Evolutionary conservation across 2,888 invertebrate species (phyloP), one percentile per base, ranked within the genome.

Genomic region (Idaea biselata): DNA sequence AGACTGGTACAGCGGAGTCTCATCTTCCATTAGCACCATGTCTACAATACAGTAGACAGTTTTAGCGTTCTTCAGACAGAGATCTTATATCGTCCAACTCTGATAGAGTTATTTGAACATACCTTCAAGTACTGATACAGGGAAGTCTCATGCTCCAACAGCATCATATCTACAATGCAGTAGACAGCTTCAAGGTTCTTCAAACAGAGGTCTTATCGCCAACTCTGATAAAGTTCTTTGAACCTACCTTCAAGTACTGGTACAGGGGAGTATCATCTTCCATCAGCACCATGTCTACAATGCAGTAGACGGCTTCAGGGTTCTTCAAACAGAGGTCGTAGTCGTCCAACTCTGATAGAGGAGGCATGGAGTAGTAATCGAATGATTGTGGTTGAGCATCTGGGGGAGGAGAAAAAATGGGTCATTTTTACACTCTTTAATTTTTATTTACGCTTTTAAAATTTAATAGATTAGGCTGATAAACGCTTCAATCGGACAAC

Each of bases 31-130:
- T 11, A 92, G 73, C 57, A 83, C 86, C 75, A 92, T 78, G 68
- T 92, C 91, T 60, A 85, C 86, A 18, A 92, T 91, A 65, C 91
- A 92, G 79, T 92, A 92, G 70, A 92, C 85, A 0, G 91, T 83
- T 1, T 83, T 84, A 58, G 90, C 5, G 6, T 33, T 33, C 14
- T 33, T 33, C 33, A 33, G 33, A 11, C 14, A 33, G 33, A 11
- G 7, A 7, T 33, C 8, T 1, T 33, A 33, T 4, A 73, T 92
- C 14, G 7, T 92, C 8, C 14, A 11, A 33, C 5, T 33, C 32
- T 6, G 32, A 32, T n/a, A n/a, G n/a, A n/a, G n/a, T n/a, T n/a
- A n/a, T n/a, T n/a, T n/a, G 11, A 31, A 31, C 65, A 69, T 75
- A 89, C 91, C 87, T 89, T 91, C 17, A 92, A 91, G 70, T 79